A percentile compares a stretch with the other conserved stretches of the same genome.
Conservation (phyloP, 2,797 vertebrate species). For the Pseudomugil tenellus region DNA sequence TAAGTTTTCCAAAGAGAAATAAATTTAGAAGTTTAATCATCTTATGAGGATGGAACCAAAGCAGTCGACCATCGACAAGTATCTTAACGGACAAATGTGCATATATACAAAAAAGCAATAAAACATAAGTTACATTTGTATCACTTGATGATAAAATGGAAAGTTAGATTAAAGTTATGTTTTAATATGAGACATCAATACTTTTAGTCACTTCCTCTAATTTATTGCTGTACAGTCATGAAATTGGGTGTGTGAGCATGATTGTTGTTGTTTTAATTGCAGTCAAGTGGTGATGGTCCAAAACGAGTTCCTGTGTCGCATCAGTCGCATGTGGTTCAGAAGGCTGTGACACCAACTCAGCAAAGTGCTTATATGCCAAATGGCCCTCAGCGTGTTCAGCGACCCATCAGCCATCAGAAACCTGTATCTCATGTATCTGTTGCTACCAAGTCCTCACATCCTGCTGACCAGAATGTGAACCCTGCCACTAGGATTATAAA, state of each 20-base stretch:
- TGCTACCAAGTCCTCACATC: conserved; percentile 33
- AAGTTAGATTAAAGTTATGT: neutral
- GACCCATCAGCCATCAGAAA: conserved; percentile 73
- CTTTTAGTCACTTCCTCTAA: neutral
- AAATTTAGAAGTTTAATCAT: neutral
- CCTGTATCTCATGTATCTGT: conserved; percentile 6
- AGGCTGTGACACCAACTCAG: conserved; percentile 69
- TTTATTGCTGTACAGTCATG: neutral
- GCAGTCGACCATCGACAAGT: neutral
- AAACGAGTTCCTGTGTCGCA: conserved; percentile 85
- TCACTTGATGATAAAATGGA: neutral
- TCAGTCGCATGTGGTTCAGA: conserved; percentile 67
- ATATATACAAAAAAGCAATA: neutral
- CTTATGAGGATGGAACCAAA: neutral
- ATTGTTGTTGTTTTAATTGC: neutral
- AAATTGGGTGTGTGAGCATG: neutral
- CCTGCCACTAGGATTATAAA: conserved; percentile 42
- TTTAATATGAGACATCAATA: too few relatives aligned
- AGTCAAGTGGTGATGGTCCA: conserved; percentile 77
- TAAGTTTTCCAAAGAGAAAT: neutral
- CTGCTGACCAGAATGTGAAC: conserved; percentile 70
- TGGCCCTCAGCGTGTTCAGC: conserved; percentile 80
- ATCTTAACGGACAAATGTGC: neutral
- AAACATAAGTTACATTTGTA: neutral
- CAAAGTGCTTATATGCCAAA: conserved; percentile 84